Base-by-base conservation (phyloP, 2,797 vertebrate genomes). In the Chrosomus eos region DNA sequence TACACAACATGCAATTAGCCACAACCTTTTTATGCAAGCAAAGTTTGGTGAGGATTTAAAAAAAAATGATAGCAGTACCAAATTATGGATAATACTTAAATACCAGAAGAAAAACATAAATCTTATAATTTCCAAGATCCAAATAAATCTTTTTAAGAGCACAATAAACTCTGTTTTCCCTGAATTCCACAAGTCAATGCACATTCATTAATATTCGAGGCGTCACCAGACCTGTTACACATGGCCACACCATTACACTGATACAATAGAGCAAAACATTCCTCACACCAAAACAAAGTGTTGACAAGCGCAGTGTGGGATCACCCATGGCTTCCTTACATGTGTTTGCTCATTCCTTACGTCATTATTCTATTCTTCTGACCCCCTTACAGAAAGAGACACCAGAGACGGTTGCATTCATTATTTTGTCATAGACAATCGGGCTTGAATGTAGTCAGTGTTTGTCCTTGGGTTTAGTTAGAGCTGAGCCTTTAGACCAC, bases 131-230 rank as follows among this genome's bases (percentile, higher is more conserved):
- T 85, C 88, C 28, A 60, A 51, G 79, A 71, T 38, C 67, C 40
- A 88, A 88, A 48, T 82, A 77, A 82, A 82, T 88, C 82, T 81
- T 67, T 87, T 72, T 72, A 83, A 82, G 87, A 87, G 62, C 51
- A 38, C 48, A 53, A 51, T n/a, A 74, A 86, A 62, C 19, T 9
- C 10, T 90, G 85, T 90, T 82, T 87, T 84, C 40, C 33, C 75
- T 53, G 58, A 79, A 84, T 90, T 87, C 87, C 87, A 87, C 80
- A 80, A 88, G 81, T 91, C 79, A 18, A 62, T 53, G 60, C 84
- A 86, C 53, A 88, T 92, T 91, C 88, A 91, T 95, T 93, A 93
- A 93, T 91, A 90, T 89, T 78, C 86, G 81, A 86, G 87, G 72
- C 55, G 31, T 87, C 76, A 85, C 72, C 78, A 76, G 88, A 85